Evolutionary conservation across 2,797 vertebrate species (phyloP).

Genomic region (Arnoldichthys spilopterus): DNA sequence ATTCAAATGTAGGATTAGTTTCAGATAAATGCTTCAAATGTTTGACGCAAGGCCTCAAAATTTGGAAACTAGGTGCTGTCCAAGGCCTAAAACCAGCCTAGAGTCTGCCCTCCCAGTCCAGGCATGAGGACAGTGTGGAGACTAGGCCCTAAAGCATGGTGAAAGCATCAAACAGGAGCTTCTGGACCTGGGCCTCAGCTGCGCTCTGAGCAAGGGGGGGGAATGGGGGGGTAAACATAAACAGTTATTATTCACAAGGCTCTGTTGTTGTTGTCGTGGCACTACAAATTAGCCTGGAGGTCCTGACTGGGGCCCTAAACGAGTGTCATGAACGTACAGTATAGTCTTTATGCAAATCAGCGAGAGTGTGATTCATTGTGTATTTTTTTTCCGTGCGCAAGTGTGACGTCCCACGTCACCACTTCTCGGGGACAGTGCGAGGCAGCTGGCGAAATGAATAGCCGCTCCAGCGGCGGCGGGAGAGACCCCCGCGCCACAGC

Average conservation of each 20-base stretch:
- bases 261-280: background rate
- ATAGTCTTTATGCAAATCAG: conserved; percentile 42
- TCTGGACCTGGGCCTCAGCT: conserved; percentile 9
- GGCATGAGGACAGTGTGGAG: no score
- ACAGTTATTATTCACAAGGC: conserved; percentile 17
- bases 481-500: conserved; percentile 48
- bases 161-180: no score
- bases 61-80: no score
- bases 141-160: no score
- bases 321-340: conserved; percentile 29
- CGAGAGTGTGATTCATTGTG: conserved; percentile 30
- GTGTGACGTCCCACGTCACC: conserved; percentile 52
- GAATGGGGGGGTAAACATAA: conserved; percentile 4
- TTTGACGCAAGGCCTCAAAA: no score
- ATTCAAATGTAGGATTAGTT: no score
- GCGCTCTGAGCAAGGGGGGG: background rate
- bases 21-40: no score
- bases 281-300: conserved; percentile 13
- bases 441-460: conserved; percentile 76
- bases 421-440: conserved; percentile 47
- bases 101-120: no score
- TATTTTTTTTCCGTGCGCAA: conserved; percentile 11
- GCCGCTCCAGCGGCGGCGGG: conserved; percentile 57
- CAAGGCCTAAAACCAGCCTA: no score
- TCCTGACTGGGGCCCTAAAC: conserved; percentile 9